Conservation (phyloP, 1,140 invertebrate genomes). For the Samia ricini region DNA sequence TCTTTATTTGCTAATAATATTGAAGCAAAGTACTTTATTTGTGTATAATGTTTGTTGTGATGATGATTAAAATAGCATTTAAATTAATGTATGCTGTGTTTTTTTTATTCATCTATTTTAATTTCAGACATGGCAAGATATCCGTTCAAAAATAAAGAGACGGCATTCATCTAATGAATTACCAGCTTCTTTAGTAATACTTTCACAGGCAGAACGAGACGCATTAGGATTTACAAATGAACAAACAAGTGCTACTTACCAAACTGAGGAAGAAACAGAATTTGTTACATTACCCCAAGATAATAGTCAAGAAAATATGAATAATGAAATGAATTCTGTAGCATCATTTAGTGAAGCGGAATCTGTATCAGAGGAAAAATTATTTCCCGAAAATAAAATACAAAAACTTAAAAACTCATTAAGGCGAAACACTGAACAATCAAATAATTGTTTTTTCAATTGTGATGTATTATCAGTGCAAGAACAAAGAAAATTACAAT, state of each 20-base stretch:
- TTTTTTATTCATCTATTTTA: neutral
- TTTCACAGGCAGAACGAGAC: constrained; percentile 50
- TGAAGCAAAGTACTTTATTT: no score
- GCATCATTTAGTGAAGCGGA: constrained; percentile 49
- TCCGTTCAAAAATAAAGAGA: constrained; percentile 59
- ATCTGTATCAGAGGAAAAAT: constrained; percentile 48
- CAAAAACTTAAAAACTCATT: constrained; percentile 31
- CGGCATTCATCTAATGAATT: constrained; percentile 42
- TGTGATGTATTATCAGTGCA: constrained; percentile 55
- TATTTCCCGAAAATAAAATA: constrained; percentile 39
- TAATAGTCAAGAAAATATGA: constrained; percentile 35
- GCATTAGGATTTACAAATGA: constrained; percentile 45
- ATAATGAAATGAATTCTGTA: constrained; percentile 34
- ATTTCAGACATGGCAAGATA: constrained; percentile 68
- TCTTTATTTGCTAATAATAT: no score
- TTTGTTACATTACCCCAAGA: constrained; percentile 42
- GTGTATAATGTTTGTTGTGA: no score
- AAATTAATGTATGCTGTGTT: no score
- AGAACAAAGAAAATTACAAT: constrained; percentile 55
- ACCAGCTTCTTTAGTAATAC: constrained; percentile 31
- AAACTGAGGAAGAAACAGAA: constrained; percentile 35
- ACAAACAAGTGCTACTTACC: constrained; percentile 29
- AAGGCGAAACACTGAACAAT: constrained; percentile 39
- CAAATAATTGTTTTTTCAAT: constrained; percentile 51
- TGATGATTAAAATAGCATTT: no score